A percentile compares a stretch with the other conserved stretches of the same genome.
These are phyloP conservation scores for Agrotis puta DNA, from an alignment of 2,888 invertebrate species.

Conservation along the genomic window DNA sequence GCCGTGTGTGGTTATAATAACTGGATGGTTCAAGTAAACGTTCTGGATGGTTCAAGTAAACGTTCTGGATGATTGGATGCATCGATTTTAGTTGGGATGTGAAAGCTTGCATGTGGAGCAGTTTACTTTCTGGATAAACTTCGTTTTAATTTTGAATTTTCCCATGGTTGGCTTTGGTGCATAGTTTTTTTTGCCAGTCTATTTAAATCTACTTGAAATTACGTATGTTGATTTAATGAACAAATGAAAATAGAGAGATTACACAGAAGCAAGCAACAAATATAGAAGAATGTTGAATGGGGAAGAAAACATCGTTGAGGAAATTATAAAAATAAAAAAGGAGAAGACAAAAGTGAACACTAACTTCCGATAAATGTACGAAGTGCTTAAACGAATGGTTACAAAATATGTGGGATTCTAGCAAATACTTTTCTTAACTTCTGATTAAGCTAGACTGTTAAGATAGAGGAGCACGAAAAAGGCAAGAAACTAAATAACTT, in stretches of 20 bases:
- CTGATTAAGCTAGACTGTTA: neutral
- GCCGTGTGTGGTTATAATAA: constrained; percentile 65
- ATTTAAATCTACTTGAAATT: neutral
- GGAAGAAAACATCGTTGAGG: neutral
- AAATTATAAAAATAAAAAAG: too few relatives aligned
- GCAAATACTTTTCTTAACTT: too few relatives aligned
- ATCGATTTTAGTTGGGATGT: constrained; percentile 51
- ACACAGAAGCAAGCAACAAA: rapidly evolving
- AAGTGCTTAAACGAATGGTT: neutral
- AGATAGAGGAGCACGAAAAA: neutral
- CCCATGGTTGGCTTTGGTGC: constrained; percentile 16
- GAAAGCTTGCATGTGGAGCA: constrained; percentile 43
- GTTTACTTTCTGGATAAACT: constrained; percentile 32
- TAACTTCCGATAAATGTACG: neutral
- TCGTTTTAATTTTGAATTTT: constrained; percentile 19
- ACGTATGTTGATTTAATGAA: neutral
- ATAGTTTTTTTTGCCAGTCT: constrained; percentile 2
- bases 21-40: constrained; percentile 54
- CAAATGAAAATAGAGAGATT: neutral
- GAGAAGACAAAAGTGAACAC: neutral
- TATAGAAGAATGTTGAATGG: neutral
- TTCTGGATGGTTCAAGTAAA: constrained; percentile 62
- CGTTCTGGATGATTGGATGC: constrained; percentile 56
- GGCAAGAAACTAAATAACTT: neutral
- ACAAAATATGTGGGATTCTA: too few relatives aligned